Base-by-base conservation (phyloP, 2,888 invertebrate genomes). In the Steinernema hermaphroditum region DNA sequence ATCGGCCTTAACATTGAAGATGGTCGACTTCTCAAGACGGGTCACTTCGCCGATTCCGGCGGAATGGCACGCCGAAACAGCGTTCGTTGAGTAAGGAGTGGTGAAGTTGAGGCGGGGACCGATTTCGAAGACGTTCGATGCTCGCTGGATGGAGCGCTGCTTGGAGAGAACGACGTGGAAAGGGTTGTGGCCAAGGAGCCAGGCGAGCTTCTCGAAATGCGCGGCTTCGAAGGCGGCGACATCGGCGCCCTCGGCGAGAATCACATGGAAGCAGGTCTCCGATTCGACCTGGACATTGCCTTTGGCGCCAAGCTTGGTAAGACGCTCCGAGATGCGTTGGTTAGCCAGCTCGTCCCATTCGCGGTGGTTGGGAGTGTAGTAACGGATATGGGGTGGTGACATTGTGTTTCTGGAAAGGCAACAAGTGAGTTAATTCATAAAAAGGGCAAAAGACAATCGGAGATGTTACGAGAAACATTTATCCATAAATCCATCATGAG, bases 31-130 rank as follows among this genome's bases (percentile, higher is more conserved):
- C 89, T 97, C 97, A 71, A 97, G 89, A 71, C 96, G 90, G 2
- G 89, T 90, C 2, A 97, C 90, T 87, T 91, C 90, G 49, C 88
- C 88, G 41, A 96, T 88, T 1, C 93, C 93, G 57, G 94, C 91
- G 82, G 93, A 92, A 78, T 91, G 91, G 87, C 94, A 95, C 81
- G 96, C 96, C 71, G 95, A 94, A 0, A 96, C 93, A 34, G 94
- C 94, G 88, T 97, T 97, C 80, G 94, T 96, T 0, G 95, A 96
- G 87, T 93, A 93, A 0, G 97, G 92, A 46, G 96, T 96, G 19
- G 94, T 94, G 87, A 96, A 96, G 85, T 74, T 94, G 82, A 94
- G 92, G 81, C 94, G 92, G 86, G 79, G 82, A 43, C 19, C 72
- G 72, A 27, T 27, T n/a, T 50, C 27, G 43, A 54, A 69, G 50